Base-by-base conservation (phyloP, 2,888 invertebrate species). In the Bhutanitis thaidina region DNA sequence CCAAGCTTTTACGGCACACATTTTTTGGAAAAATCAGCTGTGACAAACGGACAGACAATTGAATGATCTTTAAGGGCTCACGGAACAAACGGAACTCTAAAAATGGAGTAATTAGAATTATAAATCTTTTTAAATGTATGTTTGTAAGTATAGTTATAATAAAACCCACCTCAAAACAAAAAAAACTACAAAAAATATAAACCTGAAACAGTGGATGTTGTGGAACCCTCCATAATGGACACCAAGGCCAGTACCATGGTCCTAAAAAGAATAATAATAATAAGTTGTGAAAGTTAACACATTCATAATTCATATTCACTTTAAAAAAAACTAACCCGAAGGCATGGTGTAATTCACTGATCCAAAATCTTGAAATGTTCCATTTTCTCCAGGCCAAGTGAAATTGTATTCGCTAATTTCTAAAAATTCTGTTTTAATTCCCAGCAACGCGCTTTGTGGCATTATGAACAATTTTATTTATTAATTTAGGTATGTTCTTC, bases 221-320 rank as follows among this genome's bases (percentile, higher is more conserved):
- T 4, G 94, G 91, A 46, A 93, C 90, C 67, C 92, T 92, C 95
- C 95, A 95, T 46, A 91, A 77, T n/a, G 91, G 91, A 69, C 94
- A 94, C 92, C 93, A 93, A 9, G 92, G 92, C 92, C 92, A 92
- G 60, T 87, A 90, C 92, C 92, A 92, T 5, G 91, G 91, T 43
- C 90, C 92, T 88, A 54, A 45, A 61, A 40, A 29, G 9, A 10
- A n/a, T 10, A 30, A 9, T 10, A 9, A 30, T 10, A 30, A n/a
- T n/a, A 30, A 9, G 8, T 30, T 30, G 5, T 2, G n/a, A 9
- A 1, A 9, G 3, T 0, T 10, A n/a, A 10, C 4, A n/a, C 4
- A 10, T n/a, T 1, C n/a, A 30, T 3, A 30, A 3, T 10, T 30
- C 4, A 2, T n/a, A n/a, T n/a, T n/a, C 30, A n/a, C 9, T n/a